Evolutionary conservation across 2,888 invertebrate genomes (phyloP).

Genomic region (Pedicia rivosa): DNA sequence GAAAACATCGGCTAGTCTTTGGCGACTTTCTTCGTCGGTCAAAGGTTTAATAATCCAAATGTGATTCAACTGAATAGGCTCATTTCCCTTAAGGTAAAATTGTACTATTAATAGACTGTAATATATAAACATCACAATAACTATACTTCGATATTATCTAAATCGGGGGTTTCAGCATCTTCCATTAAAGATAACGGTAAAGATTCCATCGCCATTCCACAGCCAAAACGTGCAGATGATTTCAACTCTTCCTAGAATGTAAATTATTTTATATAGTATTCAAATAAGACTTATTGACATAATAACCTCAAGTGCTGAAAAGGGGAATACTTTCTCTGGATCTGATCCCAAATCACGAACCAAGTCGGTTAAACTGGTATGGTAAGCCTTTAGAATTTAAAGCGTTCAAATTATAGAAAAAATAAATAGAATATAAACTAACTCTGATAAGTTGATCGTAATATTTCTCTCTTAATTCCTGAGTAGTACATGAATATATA

Average conservation of each 20-base stretch:
- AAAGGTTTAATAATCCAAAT: conserved; percentile 47
- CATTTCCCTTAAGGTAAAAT: conserved; percentile 27
- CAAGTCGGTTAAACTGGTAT: conserved; percentile 35
- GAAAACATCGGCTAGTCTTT: conserved; percentile 44
- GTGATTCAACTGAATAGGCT: conserved; percentile 40
- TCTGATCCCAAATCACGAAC: conserved; percentile 43
- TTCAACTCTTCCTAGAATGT: conserved; percentile 26
- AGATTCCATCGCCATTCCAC: conserved; percentile 38
- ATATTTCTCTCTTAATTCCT: conserved; percentile 36
- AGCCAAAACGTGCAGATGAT: conserved; percentile 32
- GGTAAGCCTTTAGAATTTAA: conserved; percentile 38
- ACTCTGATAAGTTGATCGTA: conserved; percentile 34
- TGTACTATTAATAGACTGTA: too few relatives aligned
- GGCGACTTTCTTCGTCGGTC: conserved; percentile 38
- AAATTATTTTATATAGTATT: background rate
- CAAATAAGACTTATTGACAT: background rate
- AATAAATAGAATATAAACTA: background rate
- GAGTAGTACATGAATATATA: conserved; percentile 43
- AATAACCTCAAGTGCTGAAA: conserved; percentile 17
- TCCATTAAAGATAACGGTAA: conserved; percentile 36
- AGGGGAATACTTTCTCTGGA: conserved; percentile 34
- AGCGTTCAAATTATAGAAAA: background rate
- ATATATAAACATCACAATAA: conserved; percentile 5
- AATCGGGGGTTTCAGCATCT: conserved; percentile 35
- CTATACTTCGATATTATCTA: conserved; percentile 27